Evolutionary conservation across 2,888 invertebrate species (phyloP), one percentile per base, ranked within the genome.

Genomic region (Coenonympha glycerion): DNA sequence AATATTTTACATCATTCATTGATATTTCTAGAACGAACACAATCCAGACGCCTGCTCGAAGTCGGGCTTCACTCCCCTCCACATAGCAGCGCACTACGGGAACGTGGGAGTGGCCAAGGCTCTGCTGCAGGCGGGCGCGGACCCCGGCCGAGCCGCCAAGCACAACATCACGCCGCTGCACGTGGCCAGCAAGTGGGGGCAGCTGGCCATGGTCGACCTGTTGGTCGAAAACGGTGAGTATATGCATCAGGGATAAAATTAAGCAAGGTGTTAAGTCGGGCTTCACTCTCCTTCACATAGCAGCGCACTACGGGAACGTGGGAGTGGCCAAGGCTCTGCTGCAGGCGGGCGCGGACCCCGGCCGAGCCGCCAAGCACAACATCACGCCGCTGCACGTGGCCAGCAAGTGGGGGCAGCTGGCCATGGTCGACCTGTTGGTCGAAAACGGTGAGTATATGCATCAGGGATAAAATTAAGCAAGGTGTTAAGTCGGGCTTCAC

Each of bases 401-500:
- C 34, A 94, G 96, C 68, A 98, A 99, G 88, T 99, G 99, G 99
- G 99, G 99, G 6, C 97, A 98, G 78, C 91, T 93, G 62, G 94
- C 95, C 62, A 96, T 99, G 93, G 93, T 97, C 21, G 92, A 92
- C 51, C 84, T 99, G 59, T 89, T 99, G 55, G 89, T 98, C 40
- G 94, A 95, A 63, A 93, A 94, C 56, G 87, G 88, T 87, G 64
- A 72, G 57, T 21, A 31, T 8, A n/a, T n/a, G n/a, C n/a, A n/a
- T n/a, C n/a, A n/a, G n/a, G n/a, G n/a, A n/a, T n/a, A n/a, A n/a
- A n/a, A n/a, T n/a, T n/a, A n/a, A n/a, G n/a, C n/a, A n/a, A n/a
- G 56, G 98, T 98, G 18, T 99, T 99, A 98, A 98, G 85, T 97
- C 96, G 56, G 98, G 98, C 19, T 99, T 99, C 82, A 99, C 99